Evolutionary conservation across 2,797 vertebrate genomes (phyloP), one percentile per base, ranked within the genome.

Genomic region (Chromis chromis): DNA sequence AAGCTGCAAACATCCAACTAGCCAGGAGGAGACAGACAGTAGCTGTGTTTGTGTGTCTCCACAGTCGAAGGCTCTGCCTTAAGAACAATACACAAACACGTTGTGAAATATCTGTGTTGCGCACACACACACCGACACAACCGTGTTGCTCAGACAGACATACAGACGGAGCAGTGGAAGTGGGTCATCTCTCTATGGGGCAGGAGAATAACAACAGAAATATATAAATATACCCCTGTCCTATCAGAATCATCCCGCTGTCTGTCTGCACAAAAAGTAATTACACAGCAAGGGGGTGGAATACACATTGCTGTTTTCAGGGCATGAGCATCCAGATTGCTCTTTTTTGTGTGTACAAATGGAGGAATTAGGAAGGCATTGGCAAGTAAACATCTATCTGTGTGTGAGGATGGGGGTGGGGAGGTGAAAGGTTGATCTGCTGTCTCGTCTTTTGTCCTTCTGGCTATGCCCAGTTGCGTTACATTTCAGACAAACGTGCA

Each of bases 131-230:
- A 53, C 62, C 14, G 49, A 44, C 68, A 60, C 73, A 76, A 59
- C 21, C 36, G 46, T 65, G 55, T 65, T 56, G 76, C 56, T 67
- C 4, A 73, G 65, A 70, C 74, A 78, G 70, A 84, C 64, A 6
- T 48, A 70, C 73, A 84, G 73, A 67, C 75, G 4, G 79, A 89
- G 74, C 74, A 6, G 54, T 77, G 68, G 69, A 92, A 93, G 72
- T 92, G 88, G 89, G 90, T 92, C 90, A 92, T 74, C 85, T 87
- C 90, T 92, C 88, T 70, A 49, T 67, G 77, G 86, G 79, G 81
- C 65, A 60, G 72, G 33, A 79, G 36, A 74, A 86, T 76, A 88
- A 90, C 76, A 89, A 82, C 69, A 80, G 52, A 84, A 85, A 88
- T 78, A 79, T 65, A 91, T 69, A 87, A 86, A 86, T 78, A 88